These are phyloP conservation scores for Gorsachius goisagi DNA, from an alignment of 2,113 vertebrate genomes.

Conservation along the genomic window DNA sequence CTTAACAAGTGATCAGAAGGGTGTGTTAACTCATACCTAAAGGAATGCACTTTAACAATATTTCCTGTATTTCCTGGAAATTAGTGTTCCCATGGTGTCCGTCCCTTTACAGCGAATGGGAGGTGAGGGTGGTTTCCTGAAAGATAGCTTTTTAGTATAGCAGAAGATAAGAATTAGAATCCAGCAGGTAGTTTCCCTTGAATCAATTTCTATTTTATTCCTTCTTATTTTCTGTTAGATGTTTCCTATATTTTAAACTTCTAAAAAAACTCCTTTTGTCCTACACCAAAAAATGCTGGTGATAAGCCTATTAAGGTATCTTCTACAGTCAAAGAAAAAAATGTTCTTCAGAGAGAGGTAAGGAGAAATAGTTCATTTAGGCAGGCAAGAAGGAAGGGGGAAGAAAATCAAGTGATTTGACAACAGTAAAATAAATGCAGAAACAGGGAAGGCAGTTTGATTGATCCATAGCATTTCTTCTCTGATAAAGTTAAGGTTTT, in stretches of 20 bases:
- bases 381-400: neutral
- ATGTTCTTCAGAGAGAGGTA: neutral
- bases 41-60: neutral
- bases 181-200: neutral
- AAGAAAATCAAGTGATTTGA: neutral
- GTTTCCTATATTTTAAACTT: neutral
- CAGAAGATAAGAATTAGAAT: neutral
- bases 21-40: neutral
- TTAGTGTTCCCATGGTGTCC: neutral
- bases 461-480: neutral
- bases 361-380: neutral
- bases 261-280: neutral
- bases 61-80: neutral
- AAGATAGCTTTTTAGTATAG: neutral
- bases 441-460: neutral
- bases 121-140: neutral
- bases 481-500: neutral
- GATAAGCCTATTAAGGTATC: neutral
- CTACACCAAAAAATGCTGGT: neutral
- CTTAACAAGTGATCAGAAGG: neutral
- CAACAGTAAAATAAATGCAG: neutral
- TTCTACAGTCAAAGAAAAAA: neutral
- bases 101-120: neutral
- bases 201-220: neutral
- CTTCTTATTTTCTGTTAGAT: neutral